A percentile compares a stretch with the other conserved stretches of the same genome.
Conservation (phyloP, 2,888 invertebrate species). For the Dasypogon diadema region DNA sequence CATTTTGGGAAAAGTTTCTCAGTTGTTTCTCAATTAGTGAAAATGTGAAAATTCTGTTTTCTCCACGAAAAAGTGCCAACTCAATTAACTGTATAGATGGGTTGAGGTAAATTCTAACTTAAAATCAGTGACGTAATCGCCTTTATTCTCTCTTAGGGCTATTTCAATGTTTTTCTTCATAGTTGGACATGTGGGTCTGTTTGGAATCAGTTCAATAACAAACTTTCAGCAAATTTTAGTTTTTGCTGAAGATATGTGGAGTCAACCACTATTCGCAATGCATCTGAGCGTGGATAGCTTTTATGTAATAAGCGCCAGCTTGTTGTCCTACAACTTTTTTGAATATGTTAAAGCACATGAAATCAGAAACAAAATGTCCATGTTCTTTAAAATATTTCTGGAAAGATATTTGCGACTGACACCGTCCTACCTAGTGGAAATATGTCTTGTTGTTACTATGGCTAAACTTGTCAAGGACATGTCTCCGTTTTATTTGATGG, state of each 20-base stretch:
- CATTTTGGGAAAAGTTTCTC: constrained; percentile 52
- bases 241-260: constrained; percentile 63
- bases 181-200: constrained; percentile 70
- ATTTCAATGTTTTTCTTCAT: constrained; percentile 73
- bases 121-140: not conserved
- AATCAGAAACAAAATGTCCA: constrained; percentile 48
- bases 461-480: constrained; percentile 72
- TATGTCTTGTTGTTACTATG: constrained; percentile 67
- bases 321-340: constrained; percentile 57
- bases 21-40: constrained; percentile 55
- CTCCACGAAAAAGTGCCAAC: not conserved
- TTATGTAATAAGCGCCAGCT: constrained; percentile 63
- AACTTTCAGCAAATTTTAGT: constrained; percentile 65
- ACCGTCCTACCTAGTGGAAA: constrained; percentile 70
- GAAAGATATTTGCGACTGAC: constrained; percentile 78
- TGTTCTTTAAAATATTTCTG: constrained; percentile 58
- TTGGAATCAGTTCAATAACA: constrained; percentile 65
- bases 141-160: constrained; percentile 52
- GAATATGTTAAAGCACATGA: constrained; percentile 55
- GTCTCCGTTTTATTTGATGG: constrained; percentile 78
- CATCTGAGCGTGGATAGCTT: constrained; percentile 70
- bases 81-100: not conserved
- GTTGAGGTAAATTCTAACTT: not conserved
- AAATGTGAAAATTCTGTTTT: constrained; percentile 55
- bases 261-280: constrained; percentile 68